Conservation (phyloP, 1,140 invertebrate genomes). For the Diplogasteroides magnus region DNA sequence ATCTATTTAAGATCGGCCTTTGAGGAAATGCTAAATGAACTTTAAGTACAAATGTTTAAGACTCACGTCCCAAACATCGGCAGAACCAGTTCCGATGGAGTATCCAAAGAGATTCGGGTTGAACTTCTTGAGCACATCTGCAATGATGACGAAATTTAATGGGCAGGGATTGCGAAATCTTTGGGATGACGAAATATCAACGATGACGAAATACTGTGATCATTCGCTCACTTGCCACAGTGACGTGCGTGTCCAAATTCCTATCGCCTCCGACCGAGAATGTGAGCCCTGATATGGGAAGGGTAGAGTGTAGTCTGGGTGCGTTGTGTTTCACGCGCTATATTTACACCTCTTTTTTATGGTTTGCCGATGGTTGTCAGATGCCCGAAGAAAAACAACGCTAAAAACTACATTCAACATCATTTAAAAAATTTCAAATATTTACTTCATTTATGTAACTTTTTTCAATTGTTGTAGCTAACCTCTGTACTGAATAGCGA, state of each 20-base stretch:
- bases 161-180: too few relatives aligned
- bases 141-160: too few relatives aligned
- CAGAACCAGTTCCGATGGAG: conserved; percentile 40
- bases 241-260: conserved; percentile 70
- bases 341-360: too few relatives aligned
- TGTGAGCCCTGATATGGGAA: conserved; percentile 61
- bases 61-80: conserved; percentile 13
- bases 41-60: too few relatives aligned
- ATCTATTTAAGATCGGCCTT: too few relatives aligned
- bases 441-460: too few relatives aligned
- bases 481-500: conserved; percentile 69
- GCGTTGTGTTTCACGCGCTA: too few relatives aligned
- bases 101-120: conserved; percentile 54
- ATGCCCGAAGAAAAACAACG: neutral
- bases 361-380: too few relatives aligned
- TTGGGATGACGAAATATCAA: neutral
- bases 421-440: too few relatives aligned
- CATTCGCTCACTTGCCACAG: conserved; percentile 70
- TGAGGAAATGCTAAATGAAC: too few relatives aligned
- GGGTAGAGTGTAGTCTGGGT: neutral
- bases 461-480: too few relatives aligned
- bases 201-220: conserved; percentile 52
- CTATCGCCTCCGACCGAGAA: conserved; percentile 70
- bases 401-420: too few relatives aligned
- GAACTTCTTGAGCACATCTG: conserved; percentile 54